Percentiles rank a stretch among this genome's conserved stretches.
Conservation (phyloP, 2,888 invertebrate species). For the Lycaena phlaeas region DNA sequence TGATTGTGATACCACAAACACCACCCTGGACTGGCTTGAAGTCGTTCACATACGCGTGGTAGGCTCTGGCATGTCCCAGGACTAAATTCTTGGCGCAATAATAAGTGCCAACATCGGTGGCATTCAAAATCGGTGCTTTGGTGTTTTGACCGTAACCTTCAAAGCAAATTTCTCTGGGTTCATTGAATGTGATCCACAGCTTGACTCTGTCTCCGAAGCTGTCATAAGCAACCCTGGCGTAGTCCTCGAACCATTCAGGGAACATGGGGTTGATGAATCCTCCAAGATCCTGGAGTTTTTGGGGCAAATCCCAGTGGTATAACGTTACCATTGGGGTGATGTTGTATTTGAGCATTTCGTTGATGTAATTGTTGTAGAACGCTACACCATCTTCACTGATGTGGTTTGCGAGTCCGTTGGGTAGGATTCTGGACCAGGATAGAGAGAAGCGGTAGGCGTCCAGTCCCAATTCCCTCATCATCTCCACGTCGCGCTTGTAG, state of each 20-base stretch:
- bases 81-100: slow-evolving; percentile 57
- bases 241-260: background rate
- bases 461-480: background rate
- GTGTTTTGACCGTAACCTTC: slow-evolving; percentile 45
- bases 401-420: background rate
- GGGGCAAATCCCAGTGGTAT: slow-evolving; percentile 1
- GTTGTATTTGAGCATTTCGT: background rate
- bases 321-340: background rate
- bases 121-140: slow-evolving; percentile 35
- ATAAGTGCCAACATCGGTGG: slow-evolving; percentile 56
- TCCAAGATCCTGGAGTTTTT: background rate
- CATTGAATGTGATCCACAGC: slow-evolving; percentile 72
- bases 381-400: background rate
- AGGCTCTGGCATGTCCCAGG: slow-evolving; percentile 65
- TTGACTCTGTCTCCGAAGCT: slow-evolving; percentile 18
- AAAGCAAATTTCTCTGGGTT: slow-evolving; percentile 46
- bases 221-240: background rate
- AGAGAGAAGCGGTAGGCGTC: background rate
- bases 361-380: background rate
- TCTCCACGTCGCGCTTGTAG: background rate
- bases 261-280: background rate
- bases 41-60: slow-evolving; percentile 42
- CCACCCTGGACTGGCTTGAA: slow-evolving; percentile 44
- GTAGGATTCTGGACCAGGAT: background rate
- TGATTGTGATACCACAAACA: slow-evolving; percentile 56